Conservation (phyloP, 2,797 vertebrate genomes). For the Propithecus perrieri region DNA sequence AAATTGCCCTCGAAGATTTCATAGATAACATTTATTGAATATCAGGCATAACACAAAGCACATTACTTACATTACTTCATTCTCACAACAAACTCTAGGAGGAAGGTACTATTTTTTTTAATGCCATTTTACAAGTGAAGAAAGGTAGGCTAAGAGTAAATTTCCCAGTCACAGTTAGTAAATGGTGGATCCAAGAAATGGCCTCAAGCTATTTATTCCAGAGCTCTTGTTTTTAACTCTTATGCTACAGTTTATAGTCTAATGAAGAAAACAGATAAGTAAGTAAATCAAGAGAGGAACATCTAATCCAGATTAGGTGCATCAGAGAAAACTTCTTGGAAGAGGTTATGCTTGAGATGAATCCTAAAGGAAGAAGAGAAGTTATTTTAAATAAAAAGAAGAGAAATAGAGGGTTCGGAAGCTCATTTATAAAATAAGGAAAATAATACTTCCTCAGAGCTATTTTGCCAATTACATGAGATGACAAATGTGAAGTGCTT, state of each 20-base stretch:
- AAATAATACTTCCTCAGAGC: background rate
- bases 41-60: background rate
- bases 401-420: background rate
- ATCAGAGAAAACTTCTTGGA: background rate
- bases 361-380: background rate
- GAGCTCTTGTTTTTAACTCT: background rate
- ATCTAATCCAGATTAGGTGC: background rate
- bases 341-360: background rate
- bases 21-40: background rate
- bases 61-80: background rate
- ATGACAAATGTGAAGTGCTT: background rate
- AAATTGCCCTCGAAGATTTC: background rate
- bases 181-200: background rate
- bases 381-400: background rate
- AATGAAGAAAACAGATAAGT: background rate
- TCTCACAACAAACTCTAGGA: background rate
- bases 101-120: background rate
- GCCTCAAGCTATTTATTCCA: background rate
- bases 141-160: background rate
- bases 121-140: background rate
- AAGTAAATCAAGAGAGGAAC: background rate
- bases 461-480: slow-evolving; percentile 18
- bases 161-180: background rate
- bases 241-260: slow-evolving; percentile 5
- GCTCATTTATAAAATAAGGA: background rate